A percentile compares a stretch with the other conserved stretches of the same genome.
Conservation (phyloP, 2,113 vertebrate genomes). For the Serinus canaria region DNA sequence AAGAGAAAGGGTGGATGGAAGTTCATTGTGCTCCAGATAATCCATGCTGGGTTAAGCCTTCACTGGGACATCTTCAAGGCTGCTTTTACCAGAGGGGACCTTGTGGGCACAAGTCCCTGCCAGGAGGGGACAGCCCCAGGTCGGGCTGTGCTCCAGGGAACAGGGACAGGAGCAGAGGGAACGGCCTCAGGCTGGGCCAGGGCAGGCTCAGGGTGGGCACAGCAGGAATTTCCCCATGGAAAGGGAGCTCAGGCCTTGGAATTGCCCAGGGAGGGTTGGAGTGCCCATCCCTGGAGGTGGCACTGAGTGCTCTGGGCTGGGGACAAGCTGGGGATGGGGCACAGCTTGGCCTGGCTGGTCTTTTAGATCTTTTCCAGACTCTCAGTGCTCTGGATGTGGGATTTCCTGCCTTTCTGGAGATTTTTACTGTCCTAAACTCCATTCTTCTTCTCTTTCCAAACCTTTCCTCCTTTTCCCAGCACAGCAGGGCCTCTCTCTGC, state of each 20-base stretch:
- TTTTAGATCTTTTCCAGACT: neutral
- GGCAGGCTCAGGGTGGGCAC: neutral
- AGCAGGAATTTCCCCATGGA: neutral
- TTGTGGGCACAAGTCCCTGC: neutral
- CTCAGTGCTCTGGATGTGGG: neutral
- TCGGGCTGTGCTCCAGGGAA: neutral
- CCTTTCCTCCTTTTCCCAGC: neutral
- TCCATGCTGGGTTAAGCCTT: neutral
- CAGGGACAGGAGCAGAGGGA: neutral
- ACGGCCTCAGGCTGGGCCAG: neutral
- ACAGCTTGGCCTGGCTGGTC: rapidly evolving
- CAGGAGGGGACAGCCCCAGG: neutral
- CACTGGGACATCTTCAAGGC: neutral
- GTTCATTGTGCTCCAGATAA: neutral
- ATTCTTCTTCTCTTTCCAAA: neutral
- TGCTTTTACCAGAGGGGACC: neutral
- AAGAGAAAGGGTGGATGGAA: neutral
- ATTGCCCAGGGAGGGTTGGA: neutral
- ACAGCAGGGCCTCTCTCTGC: neutral
- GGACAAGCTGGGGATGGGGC: neutral
- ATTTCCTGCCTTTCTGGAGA: neutral
- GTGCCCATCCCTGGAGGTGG: neutral
- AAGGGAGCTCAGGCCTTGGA: rapidly evolving
- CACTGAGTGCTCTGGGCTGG: neutral
- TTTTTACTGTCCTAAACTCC: neutral